Evolutionary conservation across 30 jellyfish, hydroid and myxozoan species (phyloP).

Genomic region (Catostylus mosaicus): DNA sequence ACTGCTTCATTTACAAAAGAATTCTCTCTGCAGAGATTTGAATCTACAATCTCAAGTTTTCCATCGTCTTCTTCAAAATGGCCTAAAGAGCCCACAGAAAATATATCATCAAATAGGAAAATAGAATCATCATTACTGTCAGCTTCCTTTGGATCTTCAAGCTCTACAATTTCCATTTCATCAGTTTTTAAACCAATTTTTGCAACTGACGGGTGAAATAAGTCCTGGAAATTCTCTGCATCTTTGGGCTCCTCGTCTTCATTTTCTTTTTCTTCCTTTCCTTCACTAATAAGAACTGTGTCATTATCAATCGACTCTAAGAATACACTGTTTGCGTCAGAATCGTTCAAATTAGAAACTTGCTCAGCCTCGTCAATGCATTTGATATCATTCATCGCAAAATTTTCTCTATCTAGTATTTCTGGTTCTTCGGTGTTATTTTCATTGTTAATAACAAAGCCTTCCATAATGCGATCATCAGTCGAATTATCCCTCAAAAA

Average conservation of each 20-base stretch:
- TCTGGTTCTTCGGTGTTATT: background rate
- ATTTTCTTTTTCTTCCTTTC: too few species aligned
- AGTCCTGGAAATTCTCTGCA: too few species aligned
- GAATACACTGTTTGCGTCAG: too few species aligned
- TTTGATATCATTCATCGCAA: too few species aligned
- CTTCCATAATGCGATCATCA: background rate
- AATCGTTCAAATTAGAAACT: too few species aligned
- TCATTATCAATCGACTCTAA: too few species aligned
- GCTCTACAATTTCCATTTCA: background rate
- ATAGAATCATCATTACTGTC: background rate
- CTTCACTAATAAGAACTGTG: too few species aligned
- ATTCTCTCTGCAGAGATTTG: constrained; percentile 26
- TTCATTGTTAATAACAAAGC: background rate
- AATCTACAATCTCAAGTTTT: constrained; percentile 8
- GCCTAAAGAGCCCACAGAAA: background rate
- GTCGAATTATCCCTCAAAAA: background rate
- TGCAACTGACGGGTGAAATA: too few species aligned
- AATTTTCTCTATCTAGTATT: background rate
- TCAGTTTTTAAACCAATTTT: background rate
- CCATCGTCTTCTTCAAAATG: background rate
- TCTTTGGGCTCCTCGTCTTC: too few species aligned
- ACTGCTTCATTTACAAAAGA: constrained; percentile 53
- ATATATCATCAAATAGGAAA: constrained; percentile 1
- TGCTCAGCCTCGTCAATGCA: too few species aligned
- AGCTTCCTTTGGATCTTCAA: background rate